These are phyloP conservation scores for Madoqua kirkii DNA, from an alignment of 2,113 vertebrate genomes.

Conservation along the genomic window DNA sequence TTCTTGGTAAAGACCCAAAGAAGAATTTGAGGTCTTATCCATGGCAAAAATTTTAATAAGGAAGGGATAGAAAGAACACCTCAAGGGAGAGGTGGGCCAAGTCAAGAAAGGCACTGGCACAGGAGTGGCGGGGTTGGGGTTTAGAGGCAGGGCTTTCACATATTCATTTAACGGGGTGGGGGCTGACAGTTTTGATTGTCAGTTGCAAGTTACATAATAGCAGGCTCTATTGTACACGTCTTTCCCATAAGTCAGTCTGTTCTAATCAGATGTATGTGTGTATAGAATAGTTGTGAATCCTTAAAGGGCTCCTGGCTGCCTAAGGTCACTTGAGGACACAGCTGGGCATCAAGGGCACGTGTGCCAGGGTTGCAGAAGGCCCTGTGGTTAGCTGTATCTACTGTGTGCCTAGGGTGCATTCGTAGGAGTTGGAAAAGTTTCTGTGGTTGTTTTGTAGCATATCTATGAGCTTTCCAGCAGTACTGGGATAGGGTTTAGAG, in stretches of 20 bases:
- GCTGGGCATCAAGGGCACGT: not conserved
- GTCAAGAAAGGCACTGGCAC: not conserved
- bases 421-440: not conserved
- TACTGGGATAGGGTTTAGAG: not conserved
- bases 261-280: not conserved
- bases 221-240: not conserved
- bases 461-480: not conserved
- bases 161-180: not conserved
- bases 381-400: not conserved
- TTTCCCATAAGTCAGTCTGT: not conserved
- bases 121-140: not conserved
- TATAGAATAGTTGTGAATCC: not conserved
- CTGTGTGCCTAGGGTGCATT: not conserved
- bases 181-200: not conserved
- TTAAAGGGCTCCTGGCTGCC: not conserved
- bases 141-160: not conserved
- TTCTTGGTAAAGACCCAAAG: not conserved
- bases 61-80: not conserved
- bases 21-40: not conserved
- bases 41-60: not conserved
- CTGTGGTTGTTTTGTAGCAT: not conserved
- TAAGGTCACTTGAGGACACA: not conserved
- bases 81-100: not conserved
- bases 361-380: not conserved
- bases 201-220: not conserved